phyloP scores from a whole-genome alignment of 35 echinoderm and acorn worm species.

The Lytechinus pictus region DNA sequence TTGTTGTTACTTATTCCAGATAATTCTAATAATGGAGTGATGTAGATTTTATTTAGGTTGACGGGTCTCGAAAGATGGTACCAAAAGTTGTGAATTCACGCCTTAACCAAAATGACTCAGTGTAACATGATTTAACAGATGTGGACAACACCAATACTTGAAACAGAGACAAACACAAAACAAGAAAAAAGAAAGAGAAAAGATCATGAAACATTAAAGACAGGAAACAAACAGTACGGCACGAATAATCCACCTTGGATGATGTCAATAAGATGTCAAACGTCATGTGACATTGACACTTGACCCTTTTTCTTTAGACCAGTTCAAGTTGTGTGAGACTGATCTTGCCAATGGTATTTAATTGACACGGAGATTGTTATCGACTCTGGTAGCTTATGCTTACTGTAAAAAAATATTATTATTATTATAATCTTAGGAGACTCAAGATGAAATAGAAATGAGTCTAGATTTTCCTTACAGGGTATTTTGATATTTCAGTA shows the following conservation, averaged over 20 bases:
- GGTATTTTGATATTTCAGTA: too few relatives aligned
- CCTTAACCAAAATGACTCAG: not conserved
- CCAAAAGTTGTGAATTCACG: not conserved
- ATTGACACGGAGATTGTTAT: not conserved
- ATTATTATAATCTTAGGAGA: too few relatives aligned
- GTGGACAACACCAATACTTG: not conserved
- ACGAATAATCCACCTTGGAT: too few relatives aligned
- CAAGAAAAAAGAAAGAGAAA: not conserved
- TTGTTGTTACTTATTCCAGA: too few relatives aligned
- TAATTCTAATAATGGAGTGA: not conserved
- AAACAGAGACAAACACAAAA: not conserved
- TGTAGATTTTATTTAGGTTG: not conserved
- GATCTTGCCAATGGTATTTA: not conserved
- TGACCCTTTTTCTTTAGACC: not conserved
- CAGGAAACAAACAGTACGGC: not conserved
- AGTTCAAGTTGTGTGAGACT: not conserved
- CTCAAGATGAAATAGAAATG: not conserved
- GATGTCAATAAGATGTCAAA: not conserved
- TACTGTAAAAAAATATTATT: too few relatives aligned
- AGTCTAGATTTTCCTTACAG: not conserved
- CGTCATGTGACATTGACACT: not conserved
- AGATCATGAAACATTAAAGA: not conserved
- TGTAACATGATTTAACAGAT: too few relatives aligned
- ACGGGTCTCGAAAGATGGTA: not conserved
- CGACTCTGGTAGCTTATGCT: not conserved